Percentiles rank a stretch among this genome's conserved stretches.
phyloP scores from a whole-genome alignment of 64 coral and sea anemone genomes.

The Montipora cactus region DNA sequence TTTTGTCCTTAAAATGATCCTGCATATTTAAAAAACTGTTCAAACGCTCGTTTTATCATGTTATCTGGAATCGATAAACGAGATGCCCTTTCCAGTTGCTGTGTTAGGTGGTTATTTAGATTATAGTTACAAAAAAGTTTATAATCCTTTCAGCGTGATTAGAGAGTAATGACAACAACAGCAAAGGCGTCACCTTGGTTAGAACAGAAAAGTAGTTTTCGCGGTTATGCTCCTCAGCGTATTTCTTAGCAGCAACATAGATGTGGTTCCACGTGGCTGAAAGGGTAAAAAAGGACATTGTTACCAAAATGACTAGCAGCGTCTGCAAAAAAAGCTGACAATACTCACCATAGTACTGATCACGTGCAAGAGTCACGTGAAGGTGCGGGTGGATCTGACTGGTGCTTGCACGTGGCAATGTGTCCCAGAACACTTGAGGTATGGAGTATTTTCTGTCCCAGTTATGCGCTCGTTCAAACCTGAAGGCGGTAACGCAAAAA shows the following conservation, averaged over 20 bases:
- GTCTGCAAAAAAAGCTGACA: no score
- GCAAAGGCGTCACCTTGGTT: constrained; percentile 63
- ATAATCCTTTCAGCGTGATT: no score
- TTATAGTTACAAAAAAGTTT: no score
- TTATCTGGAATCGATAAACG: no score
- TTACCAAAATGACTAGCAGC: no score
- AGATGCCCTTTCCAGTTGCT: no score
- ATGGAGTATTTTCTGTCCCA: constrained; percentile 66
- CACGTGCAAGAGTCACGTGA: constrained; percentile 83
- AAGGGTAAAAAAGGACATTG: background rate
- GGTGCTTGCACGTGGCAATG: constrained; percentile 86
- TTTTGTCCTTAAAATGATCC: no score
- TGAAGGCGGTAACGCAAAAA: background rate
- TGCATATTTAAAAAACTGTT: no score
- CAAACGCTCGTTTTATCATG: no score
- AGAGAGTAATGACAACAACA: background rate
- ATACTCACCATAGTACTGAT: constrained; percentile 87
- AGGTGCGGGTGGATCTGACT: constrained; percentile 95
- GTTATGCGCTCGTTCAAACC: constrained; percentile 82
- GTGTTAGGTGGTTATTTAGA: no score
- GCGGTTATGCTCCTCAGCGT: constrained; percentile 67
- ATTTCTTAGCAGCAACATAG: constrained; percentile 66
- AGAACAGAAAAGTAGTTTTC: constrained; percentile 93
- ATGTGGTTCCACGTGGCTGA: constrained; percentile 79
- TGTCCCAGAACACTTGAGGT: constrained; percentile 93